phyloP scores from a whole-genome alignment of 2,113 vertebrate species.

The Pygathrix nemaeus region DNA sequence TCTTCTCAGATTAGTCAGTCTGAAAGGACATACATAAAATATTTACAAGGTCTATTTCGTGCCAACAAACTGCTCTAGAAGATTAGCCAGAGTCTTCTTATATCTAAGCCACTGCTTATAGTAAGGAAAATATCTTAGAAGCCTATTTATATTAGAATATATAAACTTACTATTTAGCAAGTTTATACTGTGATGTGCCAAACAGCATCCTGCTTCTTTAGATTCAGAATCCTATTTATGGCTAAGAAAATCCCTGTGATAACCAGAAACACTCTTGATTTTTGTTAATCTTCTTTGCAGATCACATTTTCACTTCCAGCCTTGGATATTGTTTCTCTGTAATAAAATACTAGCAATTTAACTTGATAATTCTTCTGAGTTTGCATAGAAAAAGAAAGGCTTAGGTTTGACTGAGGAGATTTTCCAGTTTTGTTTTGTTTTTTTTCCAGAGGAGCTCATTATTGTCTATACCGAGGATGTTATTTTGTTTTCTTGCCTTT shows the following conservation, averaged over 20 bases:
- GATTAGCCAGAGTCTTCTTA: background rate
- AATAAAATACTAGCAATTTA: background rate
- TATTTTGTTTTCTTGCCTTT: conserved; percentile 7
- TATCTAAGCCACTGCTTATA: background rate
- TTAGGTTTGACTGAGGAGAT: background rate
- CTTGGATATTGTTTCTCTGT: background rate
- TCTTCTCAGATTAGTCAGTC: background rate
- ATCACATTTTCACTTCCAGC: background rate
- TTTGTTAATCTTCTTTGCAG: background rate
- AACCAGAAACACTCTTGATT: background rate
- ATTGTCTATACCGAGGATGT: background rate
- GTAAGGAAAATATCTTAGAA: background rate
- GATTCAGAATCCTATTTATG: background rate
- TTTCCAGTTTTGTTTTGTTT: background rate
- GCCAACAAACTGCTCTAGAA: background rate
- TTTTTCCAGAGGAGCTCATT: background rate
- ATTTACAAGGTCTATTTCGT: background rate
- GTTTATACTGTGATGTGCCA: background rate
- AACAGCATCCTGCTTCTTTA: background rate
- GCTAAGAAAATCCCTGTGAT: background rate
- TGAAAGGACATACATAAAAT: conserved; percentile 5
- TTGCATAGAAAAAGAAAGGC: background rate
- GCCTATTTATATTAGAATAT: background rate
- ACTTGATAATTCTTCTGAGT: background rate
- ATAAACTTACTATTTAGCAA: background rate